Conservation (phyloP, 2,113 vertebrate species). For the Cromileptes altivelis region DNA sequence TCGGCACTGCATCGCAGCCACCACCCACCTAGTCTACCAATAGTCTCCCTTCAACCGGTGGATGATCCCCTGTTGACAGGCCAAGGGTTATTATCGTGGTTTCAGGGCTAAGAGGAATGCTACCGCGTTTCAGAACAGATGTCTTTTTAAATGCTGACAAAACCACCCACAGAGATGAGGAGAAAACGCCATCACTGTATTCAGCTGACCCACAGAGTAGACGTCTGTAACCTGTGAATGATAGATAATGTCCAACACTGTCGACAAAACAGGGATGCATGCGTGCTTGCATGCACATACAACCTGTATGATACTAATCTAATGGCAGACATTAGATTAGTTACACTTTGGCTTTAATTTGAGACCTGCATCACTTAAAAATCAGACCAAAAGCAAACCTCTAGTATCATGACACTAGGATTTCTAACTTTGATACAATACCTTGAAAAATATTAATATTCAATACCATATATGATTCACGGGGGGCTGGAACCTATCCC, state of each 20-base stretch:
- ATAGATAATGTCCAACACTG: not conserved
- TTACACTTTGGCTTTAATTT: not conserved
- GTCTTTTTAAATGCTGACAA: conserved; percentile 59
- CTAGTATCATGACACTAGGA: no score
- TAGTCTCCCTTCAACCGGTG: conserved; percentile 45
- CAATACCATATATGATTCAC: no score
- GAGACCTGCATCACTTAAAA: not conserved
- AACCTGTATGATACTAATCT: no score
- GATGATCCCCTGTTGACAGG: conserved; percentile 79
- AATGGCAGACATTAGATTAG: not conserved
- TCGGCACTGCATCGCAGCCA: conserved; percentile 31
- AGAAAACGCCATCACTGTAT: conserved; percentile 28
- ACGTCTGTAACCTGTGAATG: not conserved
- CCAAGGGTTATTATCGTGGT: conserved; percentile 75
- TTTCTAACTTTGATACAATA: no score
- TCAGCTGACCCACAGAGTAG: conserved; percentile 38
- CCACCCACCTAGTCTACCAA: conserved; percentile 63
- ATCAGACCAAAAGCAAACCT: no score
- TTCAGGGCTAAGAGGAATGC: conserved; percentile 74
- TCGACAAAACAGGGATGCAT: not conserved
- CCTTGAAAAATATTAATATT: no score
- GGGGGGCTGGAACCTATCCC: no score
- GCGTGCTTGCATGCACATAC: not conserved
- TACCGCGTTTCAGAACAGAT: conserved; percentile 65
- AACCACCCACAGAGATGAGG: conserved; percentile 75